Evolutionary conservation across 2,797 vertebrate genomes (phyloP), one percentile per base, ranked within the genome.

Genomic region (Meda fulgida): DNA sequence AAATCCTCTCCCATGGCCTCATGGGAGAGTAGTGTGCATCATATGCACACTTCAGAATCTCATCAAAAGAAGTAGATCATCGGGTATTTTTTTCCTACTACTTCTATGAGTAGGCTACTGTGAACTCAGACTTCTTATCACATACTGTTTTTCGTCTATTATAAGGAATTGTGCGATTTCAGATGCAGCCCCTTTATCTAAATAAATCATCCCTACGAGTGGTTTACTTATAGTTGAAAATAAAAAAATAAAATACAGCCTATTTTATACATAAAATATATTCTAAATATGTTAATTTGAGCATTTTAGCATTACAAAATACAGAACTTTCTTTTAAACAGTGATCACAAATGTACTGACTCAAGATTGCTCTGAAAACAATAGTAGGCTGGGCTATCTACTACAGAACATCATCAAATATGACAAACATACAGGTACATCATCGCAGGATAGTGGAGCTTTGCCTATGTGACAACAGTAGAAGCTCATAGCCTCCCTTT

Each of bases 381-480:
- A 55, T 19, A 46, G 3, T 26, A 40, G 2, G 0, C 10, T 9
- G 48, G 2, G 4, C 10, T 9, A 72, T 43, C 31, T 29, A 13
- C 19, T 34, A 48, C 14, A n/a, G 29, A 83, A 65, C 16, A 48
- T 60, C 55, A 75, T 38, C 3, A 38, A 29, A 48, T 34, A 72
- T 40, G 46, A 66, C 5, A 79, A 79, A 23, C 26, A 34, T 21
- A 21, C 58, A 40, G 18, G 34, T 85, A 26, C 7, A 78, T 5
- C 18, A 75, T 7, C 14, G 38, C 40, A 77, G 29, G 53, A 85
- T 21, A 58, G 80, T 78, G 53, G 63, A 89, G 82, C 88, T 80
- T 78, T 34, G n/a, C 55, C 70, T n/a, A 36, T 84, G 21, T 72
- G 31, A 71, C 80, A 36, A 53, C 65, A 65, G 71, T 9, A 76